Base-by-base conservation (phyloP, 1,140 invertebrate species). In the Drosophila mojavensis region DNA sequence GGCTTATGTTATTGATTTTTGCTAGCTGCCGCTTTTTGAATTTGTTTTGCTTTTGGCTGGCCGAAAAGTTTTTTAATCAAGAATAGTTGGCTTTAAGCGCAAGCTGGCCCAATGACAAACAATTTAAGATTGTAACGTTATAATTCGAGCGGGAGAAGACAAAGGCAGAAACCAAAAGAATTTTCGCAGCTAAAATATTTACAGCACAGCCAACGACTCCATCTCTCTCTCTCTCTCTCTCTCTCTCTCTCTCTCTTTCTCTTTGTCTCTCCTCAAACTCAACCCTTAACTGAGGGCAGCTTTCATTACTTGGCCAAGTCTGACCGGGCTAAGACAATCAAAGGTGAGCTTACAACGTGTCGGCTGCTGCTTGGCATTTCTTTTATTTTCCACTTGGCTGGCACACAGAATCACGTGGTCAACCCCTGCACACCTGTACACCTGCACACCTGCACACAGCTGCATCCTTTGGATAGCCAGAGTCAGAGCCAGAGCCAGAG, bases 31-130 rank as follows among this genome's bases (percentile, higher is more conserved):
- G 54, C 69, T 88, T 89, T 80, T 89, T 89, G 83, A 89, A 83
- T 88, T 88, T 78, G 56, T 69, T 85, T 70, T 48, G 33, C 11
- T 41, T 41, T 24, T 47, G 13, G 10, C 45, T 26, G 24, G n/a
- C 11, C 47, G 62, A 71, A 86, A 86, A 89, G 84, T 88, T 88
- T 88, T 89, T 88, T 88, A 88, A 88, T 88, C 79, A 88, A 89
- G 77, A 73, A 66, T 67, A 76, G 70, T 84, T 84, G 20, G 28
- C 79, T 89, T 88, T 59, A 88, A 88, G 79, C 53, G 50, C 26
- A 64, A 3, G 33, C 54, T 72, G 66, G 75, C 70, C 75, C 75
- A 81, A 81, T 85, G 75, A 81, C 73, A 83, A 83, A 61, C 51
- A 55, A 41, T 65, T 56, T 71, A 24, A 33, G 69, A 43, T 41